These are phyloP conservation scores for Acridotheres tristis DNA, from an alignment of 2,797 vertebrate genomes.

Conservation along the genomic window DNA sequence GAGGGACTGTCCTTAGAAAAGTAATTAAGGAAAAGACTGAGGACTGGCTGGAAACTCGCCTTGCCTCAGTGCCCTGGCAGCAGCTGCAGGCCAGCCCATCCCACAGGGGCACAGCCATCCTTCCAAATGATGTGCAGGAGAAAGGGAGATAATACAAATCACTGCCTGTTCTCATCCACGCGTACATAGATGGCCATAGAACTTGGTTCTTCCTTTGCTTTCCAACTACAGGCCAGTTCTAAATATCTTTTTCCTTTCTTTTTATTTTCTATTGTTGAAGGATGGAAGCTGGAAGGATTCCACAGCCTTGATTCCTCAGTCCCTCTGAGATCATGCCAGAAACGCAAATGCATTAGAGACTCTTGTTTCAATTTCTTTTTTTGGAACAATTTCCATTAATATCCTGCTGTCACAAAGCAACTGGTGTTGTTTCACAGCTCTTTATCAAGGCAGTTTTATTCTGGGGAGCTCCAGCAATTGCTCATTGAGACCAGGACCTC, in stretches of 20 bases:
- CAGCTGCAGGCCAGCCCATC: not conserved
- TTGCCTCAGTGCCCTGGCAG: not conserved
- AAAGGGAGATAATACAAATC: no score
- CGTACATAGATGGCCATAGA: no score
- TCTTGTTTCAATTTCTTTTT: not conserved
- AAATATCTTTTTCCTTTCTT: not conserved
- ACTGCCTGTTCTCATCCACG: not conserved
- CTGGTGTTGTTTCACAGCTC: slow-evolving; percentile 5
- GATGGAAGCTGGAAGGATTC: not conserved
- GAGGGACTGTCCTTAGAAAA: not conserved
- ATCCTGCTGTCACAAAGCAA: slow-evolving; percentile 9
- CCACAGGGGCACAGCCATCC: not conserved
- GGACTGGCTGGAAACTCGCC: not conserved
- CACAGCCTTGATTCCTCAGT: not conserved
- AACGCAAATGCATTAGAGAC: not conserved
- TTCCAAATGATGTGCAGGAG: not conserved
- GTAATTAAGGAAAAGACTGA: not conserved
- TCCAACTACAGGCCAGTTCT: not conserved
- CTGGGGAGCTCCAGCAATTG: not conserved
- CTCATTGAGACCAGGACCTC: not conserved
- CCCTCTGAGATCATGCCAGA: slow-evolving; percentile 1
- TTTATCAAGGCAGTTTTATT: not conserved
- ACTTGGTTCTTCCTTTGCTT: not conserved
- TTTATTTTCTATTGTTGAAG: not conserved
- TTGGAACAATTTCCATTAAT: not conserved